These are phyloP conservation scores for Dipodomys stephensi DNA, from an alignment of 2,113 vertebrate genomes.

Conservation along the genomic window DNA sequence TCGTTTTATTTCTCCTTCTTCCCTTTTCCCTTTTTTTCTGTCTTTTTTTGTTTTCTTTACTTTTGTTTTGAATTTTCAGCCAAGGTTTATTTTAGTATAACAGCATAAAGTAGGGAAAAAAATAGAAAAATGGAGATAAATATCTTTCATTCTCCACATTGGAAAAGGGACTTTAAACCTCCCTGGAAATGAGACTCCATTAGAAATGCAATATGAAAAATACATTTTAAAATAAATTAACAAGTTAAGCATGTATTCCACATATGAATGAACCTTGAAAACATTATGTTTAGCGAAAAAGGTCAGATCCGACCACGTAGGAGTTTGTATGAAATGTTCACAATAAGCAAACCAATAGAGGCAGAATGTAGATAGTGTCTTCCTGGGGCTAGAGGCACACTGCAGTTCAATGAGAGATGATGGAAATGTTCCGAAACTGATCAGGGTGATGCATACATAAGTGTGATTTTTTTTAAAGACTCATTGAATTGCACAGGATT, in stretches of 20 bases:
- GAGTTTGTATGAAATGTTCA: slow-evolving; percentile 1
- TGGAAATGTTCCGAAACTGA: slow-evolving; percentile 21
- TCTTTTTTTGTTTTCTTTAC: too few species aligned
- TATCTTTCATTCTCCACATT: too few species aligned
- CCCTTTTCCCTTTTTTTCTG: too few species aligned
- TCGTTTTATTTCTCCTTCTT: too few species aligned
- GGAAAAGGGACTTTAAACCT: too few species aligned
- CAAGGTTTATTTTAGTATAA: too few species aligned
- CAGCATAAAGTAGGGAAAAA: too few species aligned
- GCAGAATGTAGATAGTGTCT: background rate
- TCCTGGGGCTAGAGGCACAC: background rate
- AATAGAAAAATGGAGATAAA: too few species aligned
- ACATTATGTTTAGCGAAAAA: background rate
- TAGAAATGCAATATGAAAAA: background rate
- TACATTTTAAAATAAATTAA: background rate
- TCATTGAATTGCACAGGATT: background rate
- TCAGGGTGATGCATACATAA: background rate
- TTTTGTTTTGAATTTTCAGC: too few species aligned
- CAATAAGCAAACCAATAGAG: background rate
- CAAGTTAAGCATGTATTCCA: background rate
- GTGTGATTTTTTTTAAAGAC: background rate
- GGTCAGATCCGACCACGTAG: background rate
- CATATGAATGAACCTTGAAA: background rate
- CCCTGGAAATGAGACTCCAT: too few species aligned
- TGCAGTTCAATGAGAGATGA: background rate